Percentiles rank a stretch among this genome's conserved stretches.
Conservation (phyloP, 2,888 invertebrate species). For the Teleiodes luculella region DNA sequence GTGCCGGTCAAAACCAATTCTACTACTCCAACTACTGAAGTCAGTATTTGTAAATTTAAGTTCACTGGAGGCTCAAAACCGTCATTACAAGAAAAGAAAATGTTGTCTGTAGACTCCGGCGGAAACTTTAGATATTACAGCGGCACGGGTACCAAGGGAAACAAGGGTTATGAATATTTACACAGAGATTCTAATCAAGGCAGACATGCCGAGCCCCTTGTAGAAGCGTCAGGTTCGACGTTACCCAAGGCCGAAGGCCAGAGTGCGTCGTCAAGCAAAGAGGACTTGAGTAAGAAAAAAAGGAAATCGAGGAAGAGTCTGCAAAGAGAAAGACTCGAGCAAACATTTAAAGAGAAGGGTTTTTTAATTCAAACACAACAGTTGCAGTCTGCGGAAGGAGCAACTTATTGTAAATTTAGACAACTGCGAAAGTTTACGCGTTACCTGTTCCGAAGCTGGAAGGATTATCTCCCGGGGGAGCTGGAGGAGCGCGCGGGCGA, state of each 20-base stretch:
- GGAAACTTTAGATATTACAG: slow-evolving; percentile 93
- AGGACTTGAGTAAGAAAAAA: slow-evolving; percentile 78
- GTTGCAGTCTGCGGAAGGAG: slow-evolving; percentile 93
- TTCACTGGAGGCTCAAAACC: slow-evolving; percentile 95
- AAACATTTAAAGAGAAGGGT: slow-evolving; percentile 95
- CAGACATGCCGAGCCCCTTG: slow-evolving; percentile 36
- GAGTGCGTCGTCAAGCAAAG: slow-evolving; percentile 36
- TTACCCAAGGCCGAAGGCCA: slow-evolving; percentile 33
- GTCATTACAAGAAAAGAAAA: slow-evolving; percentile 93
- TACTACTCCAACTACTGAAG: slow-evolving; percentile 88
- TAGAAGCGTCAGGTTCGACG: slow-evolving; percentile 39
- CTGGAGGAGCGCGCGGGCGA: slow-evolving; percentile 55
- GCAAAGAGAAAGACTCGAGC: slow-evolving; percentile 91
- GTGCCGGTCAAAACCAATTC: slow-evolving; percentile 85
- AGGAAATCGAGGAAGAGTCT: slow-evolving; percentile 89
- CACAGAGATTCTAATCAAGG: slow-evolving; percentile 83
- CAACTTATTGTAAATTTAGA: slow-evolving; percentile 95
- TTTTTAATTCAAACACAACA: slow-evolving; percentile 96
- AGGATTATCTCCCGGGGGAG: slow-evolving; percentile 92
- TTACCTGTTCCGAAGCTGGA: slow-evolving; percentile 95
- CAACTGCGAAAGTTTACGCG: slow-evolving; percentile 94
- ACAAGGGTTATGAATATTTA: slow-evolving; percentile 89
- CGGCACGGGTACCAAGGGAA: slow-evolving; percentile 89
- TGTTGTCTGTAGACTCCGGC: slow-evolving; percentile 92
- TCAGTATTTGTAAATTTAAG: slow-evolving; percentile 95